Conservation (phyloP, 1,140 invertebrate species). For the Drosophila equinoxialis region DNA sequence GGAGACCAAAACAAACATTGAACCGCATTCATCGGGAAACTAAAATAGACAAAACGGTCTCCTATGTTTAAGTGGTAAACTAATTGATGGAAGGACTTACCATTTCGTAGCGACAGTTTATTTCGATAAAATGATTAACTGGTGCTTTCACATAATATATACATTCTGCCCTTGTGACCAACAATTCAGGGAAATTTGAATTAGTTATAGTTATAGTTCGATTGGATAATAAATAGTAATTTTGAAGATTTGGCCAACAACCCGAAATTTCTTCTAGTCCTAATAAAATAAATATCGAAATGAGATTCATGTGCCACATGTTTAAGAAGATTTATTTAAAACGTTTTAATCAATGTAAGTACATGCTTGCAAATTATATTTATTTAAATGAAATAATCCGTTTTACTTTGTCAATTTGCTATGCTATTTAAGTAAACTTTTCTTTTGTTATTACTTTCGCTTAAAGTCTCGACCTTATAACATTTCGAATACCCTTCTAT, state of each 20-base stretch:
- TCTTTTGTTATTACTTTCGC: neutral
- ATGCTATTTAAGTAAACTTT: constrained; percentile 19
- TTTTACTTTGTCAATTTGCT: neutral
- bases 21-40: constrained; percentile 61
- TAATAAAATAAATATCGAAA: neutral
- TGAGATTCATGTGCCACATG: constrained; percentile 6
- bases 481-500: no score
- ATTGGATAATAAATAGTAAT: constrained; percentile 37
- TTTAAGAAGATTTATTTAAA: neutral
- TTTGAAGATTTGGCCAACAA: constrained; percentile 29
- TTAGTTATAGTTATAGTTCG: constrained; percentile 61
- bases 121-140: constrained; percentile 54
- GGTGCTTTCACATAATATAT: constrained; percentile 61
- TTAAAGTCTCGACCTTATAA: neutral
- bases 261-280: neutral
- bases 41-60: neutral
- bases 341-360: neutral
- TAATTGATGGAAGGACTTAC: constrained; percentile 34
- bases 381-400: constrained; percentile 20
- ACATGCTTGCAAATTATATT: neutral
- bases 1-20: constrained; percentile 63
- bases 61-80: neutral
- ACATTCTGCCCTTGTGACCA: constrained; percentile 52
- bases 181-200: constrained; percentile 53
- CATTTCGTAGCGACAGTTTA: constrained; percentile 64